Evolutionary conservation across 2,888 invertebrate species (phyloP), one percentile per base, ranked within the genome.

Genomic region (Achlya flavicornis): DNA sequence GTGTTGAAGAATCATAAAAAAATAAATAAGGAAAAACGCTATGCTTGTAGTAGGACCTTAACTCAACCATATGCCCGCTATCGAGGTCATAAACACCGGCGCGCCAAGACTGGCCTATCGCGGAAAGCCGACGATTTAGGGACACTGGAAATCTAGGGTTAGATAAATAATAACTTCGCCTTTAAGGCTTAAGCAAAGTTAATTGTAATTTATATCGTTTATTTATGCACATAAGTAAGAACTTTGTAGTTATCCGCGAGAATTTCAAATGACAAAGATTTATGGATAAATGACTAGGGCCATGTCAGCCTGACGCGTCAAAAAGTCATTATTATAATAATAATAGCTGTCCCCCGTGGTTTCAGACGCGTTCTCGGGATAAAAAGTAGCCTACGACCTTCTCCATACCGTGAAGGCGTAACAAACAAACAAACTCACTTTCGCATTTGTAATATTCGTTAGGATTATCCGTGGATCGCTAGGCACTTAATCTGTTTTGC

Each of bases 111-210:
- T 53, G 63, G 64, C 67, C 62, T 72, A 72, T 72, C 70, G 64
- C 64, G 26, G 59, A 63, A 60, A 60, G 62, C 66, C 64, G 61
- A 63, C 67, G 66, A 69, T 71, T 68, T 68, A 63, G 65, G 64
- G 64, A 65, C 67, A 63, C 59, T 65, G 67, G 67, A 66, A 71
- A 72, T 70, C 72, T 66, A 46, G 66, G 66, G 59, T 64, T 66
- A 68, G 64, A 67, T 65, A 68, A 68, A 71, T 69, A 71, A 65
- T 71, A 69, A 69, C 68, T 62, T 58, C 35, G 48, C 41, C 53
- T 53, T 53, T 53, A 4, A 53, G 53, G 19, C 53, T 53, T 53
- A 53, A 53, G 16, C n/a, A 10, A 53, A 53, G 53, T 53, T 53
- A 19, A 19, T 46, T 19, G 53, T 53, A 53, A 53, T 19, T 53